Evolutionary conservation across 2,797 vertebrate genomes (phyloP).

Genomic region (Amphiprion clarkii): DNA sequence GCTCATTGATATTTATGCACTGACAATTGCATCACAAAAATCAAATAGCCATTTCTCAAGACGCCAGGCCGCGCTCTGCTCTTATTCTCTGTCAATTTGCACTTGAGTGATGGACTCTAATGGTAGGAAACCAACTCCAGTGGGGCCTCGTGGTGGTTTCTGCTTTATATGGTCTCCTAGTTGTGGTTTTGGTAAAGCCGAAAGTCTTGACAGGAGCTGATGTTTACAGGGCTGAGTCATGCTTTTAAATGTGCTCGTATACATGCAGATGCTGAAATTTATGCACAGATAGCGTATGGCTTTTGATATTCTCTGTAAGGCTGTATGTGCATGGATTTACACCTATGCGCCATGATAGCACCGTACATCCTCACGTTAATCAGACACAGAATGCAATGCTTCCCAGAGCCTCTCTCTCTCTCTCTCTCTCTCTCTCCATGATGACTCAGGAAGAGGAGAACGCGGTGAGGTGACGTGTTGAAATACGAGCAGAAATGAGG

Average conservation of each 20-base stretch:
- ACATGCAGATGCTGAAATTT: conserved; percentile 9
- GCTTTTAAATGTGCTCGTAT: conserved; percentile 50
- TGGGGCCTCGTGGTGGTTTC: conserved; percentile 58
- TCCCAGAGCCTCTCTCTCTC: conserved; percentile 45
- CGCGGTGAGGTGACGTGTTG: conserved; percentile 64
- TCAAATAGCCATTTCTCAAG: conserved; percentile 66
- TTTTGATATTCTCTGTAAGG: conserved; percentile 39
- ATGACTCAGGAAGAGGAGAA: conserved; percentile 69
- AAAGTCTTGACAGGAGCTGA: conserved; percentile 71
- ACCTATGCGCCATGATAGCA: conserved; percentile 34
- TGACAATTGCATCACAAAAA: conserved; percentile 79
- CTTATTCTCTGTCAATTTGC: conserved; percentile 69
- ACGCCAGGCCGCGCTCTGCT: conserved; percentile 58
- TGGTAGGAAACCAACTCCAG: conserved; percentile 68
- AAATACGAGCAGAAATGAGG: conserved; percentile 75
- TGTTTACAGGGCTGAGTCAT: conserved; percentile 75
- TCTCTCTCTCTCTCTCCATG: conserved; percentile 28
- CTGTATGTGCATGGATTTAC: conserved; percentile 36
- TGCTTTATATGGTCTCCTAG: conserved; percentile 60
- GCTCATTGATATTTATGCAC: conserved; percentile 81
- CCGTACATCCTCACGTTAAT: conserved; percentile 67
- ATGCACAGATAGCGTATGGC: conserved; percentile 9
- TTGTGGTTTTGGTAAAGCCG: conserved; percentile 73
- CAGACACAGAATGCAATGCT: conserved; percentile 72
- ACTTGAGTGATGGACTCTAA: conserved; percentile 72